Conservation (phyloP, 2,888 invertebrate genomes). For the Ashinkailepas kermadecensis region DNA sequence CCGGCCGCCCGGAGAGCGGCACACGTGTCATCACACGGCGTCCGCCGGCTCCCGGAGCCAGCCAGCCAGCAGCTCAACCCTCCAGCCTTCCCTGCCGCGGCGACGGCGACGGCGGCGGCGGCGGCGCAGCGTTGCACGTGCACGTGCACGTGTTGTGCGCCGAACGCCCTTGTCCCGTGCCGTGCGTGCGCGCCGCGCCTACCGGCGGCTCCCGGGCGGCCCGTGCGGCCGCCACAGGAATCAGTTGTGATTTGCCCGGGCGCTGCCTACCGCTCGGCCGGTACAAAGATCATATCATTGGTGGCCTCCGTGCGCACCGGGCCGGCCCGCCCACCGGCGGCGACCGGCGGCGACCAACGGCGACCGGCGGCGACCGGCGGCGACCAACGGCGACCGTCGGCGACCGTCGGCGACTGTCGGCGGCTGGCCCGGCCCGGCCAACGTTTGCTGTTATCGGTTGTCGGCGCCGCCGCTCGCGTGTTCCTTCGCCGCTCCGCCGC, state of each 20-base stretch:
- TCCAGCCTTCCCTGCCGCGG: too few species aligned
- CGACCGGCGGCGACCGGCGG: too few species aligned
- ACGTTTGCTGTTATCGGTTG: not conserved
- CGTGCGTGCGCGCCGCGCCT: not conserved
- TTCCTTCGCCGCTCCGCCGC: not conserved
- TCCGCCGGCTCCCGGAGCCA: too few species aligned
- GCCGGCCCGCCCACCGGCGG: too few species aligned
- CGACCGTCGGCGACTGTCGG: not conserved
- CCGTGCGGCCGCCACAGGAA: not conserved
- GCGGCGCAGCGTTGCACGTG: too few species aligned
- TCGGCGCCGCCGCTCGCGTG: not conserved
- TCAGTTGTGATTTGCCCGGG: not conserved
- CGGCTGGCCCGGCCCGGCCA: not conserved
- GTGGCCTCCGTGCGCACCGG: not conserved
- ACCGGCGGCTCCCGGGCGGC: not conserved
- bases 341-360: too few species aligned
- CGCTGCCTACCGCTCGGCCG: not conserved
- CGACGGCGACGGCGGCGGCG: too few species aligned
- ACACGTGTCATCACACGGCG: too few species aligned
- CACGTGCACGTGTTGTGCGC: not conserved
- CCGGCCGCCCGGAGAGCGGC: too few species aligned
- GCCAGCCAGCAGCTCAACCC: too few species aligned
- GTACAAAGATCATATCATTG: constrained; percentile 18
- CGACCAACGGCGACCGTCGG: too few species aligned
- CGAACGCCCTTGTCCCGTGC: not conserved